Evolutionary conservation across 2,888 invertebrate species (phyloP).

Genomic region (Antheraea assamensis): DNA sequence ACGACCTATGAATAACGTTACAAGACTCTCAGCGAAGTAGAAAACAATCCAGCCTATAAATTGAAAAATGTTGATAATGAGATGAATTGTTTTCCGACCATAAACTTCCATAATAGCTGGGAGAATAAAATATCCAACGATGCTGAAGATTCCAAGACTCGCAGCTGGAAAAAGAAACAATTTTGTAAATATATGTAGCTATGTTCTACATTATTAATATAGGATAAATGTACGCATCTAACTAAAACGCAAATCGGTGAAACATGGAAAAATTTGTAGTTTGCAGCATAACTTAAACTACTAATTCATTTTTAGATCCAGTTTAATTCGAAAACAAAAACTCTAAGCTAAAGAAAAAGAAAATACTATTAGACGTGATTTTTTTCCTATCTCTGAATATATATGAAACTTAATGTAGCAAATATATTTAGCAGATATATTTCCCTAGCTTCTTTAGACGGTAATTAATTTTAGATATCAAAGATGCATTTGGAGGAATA

Average conservation of each 20-base stretch:
- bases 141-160: constrained; percentile 41
- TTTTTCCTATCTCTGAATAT: background rate
- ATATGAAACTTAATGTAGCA: no score
- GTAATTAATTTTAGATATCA: background rate
- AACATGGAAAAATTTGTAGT: no score
- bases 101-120: constrained; percentile 43
- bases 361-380: no score
- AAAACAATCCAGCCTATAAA: constrained; percentile 46
- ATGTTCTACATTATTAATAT: background rate
- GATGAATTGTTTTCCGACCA: constrained; percentile 44
- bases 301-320: no score
- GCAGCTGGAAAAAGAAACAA: constrained; percentile 36
- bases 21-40: constrained; percentile 37
- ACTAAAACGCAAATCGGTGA: no score
- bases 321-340: no score
- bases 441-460: no score
- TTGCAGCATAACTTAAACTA: no score
- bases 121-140: constrained; percentile 42
- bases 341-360: no score
- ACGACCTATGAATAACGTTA: constrained; percentile 40
- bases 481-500: background rate
- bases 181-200: background rate
- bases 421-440: no score
- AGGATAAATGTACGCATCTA: no score
- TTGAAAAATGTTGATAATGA: constrained; percentile 29